Evolutionary conservation across 2,113 vertebrate species (phyloP).

Genomic region (Penelope pileata): DNA sequence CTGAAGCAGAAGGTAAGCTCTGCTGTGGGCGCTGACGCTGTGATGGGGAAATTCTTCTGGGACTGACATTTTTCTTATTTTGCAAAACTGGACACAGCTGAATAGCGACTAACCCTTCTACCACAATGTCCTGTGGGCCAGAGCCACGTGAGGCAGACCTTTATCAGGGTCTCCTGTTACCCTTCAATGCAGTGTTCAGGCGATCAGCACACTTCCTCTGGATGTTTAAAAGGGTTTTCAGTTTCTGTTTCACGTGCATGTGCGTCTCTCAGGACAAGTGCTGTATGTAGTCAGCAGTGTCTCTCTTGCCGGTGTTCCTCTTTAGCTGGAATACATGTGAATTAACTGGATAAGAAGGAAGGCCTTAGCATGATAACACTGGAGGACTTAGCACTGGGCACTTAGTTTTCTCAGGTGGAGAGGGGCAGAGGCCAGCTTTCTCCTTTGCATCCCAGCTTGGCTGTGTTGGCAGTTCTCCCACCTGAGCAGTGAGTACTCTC

Average conservation of each 20-base stretch:
- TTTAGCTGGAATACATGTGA: not conserved
- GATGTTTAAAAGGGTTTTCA: not conserved
- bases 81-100: not conserved
- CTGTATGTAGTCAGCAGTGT: not conserved
- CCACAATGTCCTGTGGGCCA: accelerated
- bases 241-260: not conserved
- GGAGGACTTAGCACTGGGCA: not conserved
- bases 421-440: not conserved
- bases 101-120: not conserved
- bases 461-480: not conserved
- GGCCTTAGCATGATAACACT: not conserved
- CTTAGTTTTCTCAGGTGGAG: not conserved
- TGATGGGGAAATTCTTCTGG: not conserved
- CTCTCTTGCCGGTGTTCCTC: not conserved
- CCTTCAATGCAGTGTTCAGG: accelerated
- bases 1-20: not conserved
- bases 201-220: accelerated
- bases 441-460: not conserved
- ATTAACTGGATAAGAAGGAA: not conserved
- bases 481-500: not conserved
- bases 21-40: not conserved
- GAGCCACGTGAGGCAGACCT: not conserved
- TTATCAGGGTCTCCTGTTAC: not conserved
- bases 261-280: not conserved
- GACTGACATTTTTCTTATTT: not conserved